phyloP scores from a whole-genome alignment of 2,113 vertebrate species.

The Microtus ochrogaster region DNA sequence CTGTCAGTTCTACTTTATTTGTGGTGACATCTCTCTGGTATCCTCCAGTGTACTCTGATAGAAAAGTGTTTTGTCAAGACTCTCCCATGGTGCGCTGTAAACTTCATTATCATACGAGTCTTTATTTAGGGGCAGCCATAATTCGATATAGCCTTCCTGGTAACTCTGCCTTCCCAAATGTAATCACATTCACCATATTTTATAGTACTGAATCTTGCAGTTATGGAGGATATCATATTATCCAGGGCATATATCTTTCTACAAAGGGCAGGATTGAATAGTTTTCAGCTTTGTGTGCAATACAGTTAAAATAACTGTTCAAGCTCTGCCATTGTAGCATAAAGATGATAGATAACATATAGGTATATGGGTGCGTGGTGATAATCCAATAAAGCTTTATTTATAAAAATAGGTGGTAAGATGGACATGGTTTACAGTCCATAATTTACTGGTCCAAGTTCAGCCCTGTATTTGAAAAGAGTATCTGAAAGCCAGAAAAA shows the following conservation, averaged over 20 bases:
- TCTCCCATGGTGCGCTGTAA: neutral
- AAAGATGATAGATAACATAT: neutral
- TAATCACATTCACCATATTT: neutral
- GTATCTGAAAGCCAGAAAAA: neutral
- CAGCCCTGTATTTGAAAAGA: neutral
- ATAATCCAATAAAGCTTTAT: neutral
- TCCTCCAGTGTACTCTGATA: neutral
- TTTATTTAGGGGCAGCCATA: conserved; percentile 41
- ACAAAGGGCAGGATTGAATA: neutral
- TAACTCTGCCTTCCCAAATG: neutral
- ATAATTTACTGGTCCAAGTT: neutral
- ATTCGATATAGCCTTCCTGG: conserved; percentile 19
- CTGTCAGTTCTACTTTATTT: neutral
- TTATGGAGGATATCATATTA: neutral
- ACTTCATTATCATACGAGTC: conserved; percentile 17
- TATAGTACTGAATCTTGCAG: neutral
- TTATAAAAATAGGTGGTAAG: neutral
- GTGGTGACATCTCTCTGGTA: neutral
- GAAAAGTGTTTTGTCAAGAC: conserved; percentile 2
- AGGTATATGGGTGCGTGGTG: neutral
- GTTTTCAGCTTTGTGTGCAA: neutral
- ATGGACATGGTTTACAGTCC: neutral
- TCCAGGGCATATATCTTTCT: neutral
- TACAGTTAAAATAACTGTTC: neutral
- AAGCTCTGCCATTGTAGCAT: neutral